phyloP scores from a whole-genome alignment of 1,140 invertebrate species.

The Drosophila takahashii region DNA sequence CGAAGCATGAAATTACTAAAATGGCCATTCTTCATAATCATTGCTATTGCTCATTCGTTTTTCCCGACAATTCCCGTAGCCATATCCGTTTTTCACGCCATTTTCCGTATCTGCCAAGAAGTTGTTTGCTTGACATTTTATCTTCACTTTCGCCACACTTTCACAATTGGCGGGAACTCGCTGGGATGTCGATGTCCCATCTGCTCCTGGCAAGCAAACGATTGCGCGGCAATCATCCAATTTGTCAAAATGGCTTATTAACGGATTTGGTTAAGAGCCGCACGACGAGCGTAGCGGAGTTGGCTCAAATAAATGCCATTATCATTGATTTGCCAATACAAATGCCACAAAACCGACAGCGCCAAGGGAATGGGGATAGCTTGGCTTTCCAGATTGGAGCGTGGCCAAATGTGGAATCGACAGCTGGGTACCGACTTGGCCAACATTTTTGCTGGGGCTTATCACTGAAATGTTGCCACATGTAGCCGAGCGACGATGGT shows the following conservation, averaged over 20 bases:
- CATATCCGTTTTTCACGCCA: neutral
- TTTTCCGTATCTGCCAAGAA: constrained; percentile 3
- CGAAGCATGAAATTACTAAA: too few relatives aligned
- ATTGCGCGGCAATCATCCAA: constrained; percentile 71
- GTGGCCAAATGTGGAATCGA: constrained; percentile 34
- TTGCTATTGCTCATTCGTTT: too few relatives aligned
- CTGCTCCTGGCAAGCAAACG: constrained; percentile 30
- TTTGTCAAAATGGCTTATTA: constrained; percentile 82
- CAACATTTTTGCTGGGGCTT: constrained; percentile 47
- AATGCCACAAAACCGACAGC: constrained; percentile 43
- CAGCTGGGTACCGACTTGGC: constrained; percentile 50
- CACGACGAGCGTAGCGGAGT: constrained; percentile 33
- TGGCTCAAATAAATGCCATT: constrained; percentile 63
- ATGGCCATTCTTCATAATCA: too few relatives aligned
- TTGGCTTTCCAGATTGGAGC: constrained; percentile 19
- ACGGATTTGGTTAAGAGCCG: constrained; percentile 69
- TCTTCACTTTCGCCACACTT: constrained; percentile 56
- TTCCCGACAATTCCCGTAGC: neutral
- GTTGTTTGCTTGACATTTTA: constrained; percentile 38
- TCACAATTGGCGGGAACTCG: constrained; percentile 9
- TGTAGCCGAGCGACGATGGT: constrained; percentile 8
- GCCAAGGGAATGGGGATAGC: constrained; percentile 19
- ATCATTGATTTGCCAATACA: constrained; percentile 61
- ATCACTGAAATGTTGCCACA: constrained; percentile 61
- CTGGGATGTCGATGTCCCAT: constrained; percentile 15